phyloP scores from a whole-genome alignment of 1,140 invertebrate species.

The Cydia splendana region DNA sequence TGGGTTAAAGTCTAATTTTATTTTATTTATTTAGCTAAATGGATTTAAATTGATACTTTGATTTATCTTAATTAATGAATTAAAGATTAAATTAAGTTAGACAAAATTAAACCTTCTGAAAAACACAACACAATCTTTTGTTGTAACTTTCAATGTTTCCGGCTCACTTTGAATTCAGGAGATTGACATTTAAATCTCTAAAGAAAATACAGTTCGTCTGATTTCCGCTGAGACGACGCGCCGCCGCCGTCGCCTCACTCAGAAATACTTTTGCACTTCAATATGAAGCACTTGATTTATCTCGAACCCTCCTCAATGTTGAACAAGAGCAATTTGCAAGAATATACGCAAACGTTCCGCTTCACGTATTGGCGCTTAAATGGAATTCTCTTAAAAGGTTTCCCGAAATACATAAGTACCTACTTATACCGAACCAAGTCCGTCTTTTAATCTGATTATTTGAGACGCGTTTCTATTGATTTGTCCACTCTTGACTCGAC shows the following conservation, averaged over 20 bases:
- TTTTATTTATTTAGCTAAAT: too few relatives aligned
- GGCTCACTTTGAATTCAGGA: neutral
- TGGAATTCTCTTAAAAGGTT: slow-evolving; percentile 31
- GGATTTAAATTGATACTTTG: too few relatives aligned
- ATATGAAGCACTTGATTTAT: slow-evolving; percentile 51
- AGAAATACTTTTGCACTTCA: slow-evolving; percentile 42
- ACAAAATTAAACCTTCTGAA: neutral
- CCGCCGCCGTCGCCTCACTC: neutral
- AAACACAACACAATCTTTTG: neutral
- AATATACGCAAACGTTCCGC: slow-evolving; percentile 36
- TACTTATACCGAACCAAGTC: slow-evolving; percentile 15
- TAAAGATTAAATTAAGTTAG: too few relatives aligned
- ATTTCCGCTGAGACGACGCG: neutral
- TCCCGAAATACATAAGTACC: neutral
- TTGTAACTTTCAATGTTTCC: neutral
- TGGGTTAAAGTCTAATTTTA: too few relatives aligned
- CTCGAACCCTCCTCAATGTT: slow-evolving; percentile 45
- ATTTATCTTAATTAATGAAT: neutral
- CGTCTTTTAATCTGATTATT: neutral
- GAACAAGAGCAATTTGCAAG: slow-evolving; percentile 43
- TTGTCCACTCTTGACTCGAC: too few relatives aligned
- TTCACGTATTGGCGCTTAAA: slow-evolving; percentile 23
- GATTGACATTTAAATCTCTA: slow-evolving; percentile 12
- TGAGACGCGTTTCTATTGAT: too few relatives aligned
- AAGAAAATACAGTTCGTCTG: slow-evolving; percentile 20